phyloP scores from a whole-genome alignment of 2,113 vertebrate genomes.

The Neotoma lepida region DNA sequence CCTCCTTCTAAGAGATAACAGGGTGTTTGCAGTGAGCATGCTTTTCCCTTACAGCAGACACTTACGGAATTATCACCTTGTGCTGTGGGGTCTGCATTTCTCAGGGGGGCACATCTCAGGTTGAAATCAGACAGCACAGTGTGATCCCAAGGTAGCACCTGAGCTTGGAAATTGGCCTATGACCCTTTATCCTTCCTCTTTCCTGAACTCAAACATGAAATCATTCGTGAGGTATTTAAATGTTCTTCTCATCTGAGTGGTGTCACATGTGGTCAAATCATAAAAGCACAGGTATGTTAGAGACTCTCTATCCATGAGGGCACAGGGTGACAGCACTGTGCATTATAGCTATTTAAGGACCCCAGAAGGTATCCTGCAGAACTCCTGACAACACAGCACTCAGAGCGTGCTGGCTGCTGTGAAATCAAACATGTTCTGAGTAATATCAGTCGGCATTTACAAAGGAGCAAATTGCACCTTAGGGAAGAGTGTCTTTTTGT shows the following conservation, averaged over 20 bases:
- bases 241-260: not conserved
- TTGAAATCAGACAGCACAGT: not conserved
- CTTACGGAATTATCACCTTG: not conserved
- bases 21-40: not conserved
- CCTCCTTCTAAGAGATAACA: not conserved
- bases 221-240: not conserved
- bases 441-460: not conserved
- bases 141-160: not conserved
- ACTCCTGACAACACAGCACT: not conserved
- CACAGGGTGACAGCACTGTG: not conserved
- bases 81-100: not conserved
- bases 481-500: not conserved
- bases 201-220: not conserved
- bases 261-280: not conserved
- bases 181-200: not conserved
- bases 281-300: not conserved
- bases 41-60: not conserved
- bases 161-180: not conserved
- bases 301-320: not conserved
- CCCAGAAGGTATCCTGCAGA: not conserved
- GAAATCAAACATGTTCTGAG: not conserved
- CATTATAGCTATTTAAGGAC: not conserved
- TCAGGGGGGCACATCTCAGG: not conserved
- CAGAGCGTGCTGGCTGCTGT: not conserved
- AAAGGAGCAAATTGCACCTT: not conserved